Base-by-base conservation (phyloP, 2,797 vertebrate species). In the Anniella stebbinsi region DNA sequence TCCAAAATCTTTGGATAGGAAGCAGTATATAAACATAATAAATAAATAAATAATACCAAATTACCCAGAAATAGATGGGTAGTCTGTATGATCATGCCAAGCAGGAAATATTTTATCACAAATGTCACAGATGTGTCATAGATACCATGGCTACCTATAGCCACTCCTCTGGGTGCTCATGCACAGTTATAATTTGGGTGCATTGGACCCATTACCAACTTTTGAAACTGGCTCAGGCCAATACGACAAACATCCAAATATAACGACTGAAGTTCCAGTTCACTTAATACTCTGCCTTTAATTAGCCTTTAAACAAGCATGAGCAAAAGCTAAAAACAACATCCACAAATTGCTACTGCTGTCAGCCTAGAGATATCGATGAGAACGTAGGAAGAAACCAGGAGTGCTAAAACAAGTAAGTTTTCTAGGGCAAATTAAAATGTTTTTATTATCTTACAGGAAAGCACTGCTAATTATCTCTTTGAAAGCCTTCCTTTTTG, bases 401-500 rank as follows among this genome's bases (percentile, higher is more conserved):
- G 25, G 7, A 51, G 9, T 4, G 23, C 36, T 89, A 70, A n/a
- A 67, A 67, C 0, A 85, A 86, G 2, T 41, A 82, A 57, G 12
- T n/a, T 77, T 84, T 3, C 41, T 80, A 81, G 3, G n/a, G 89
- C 36, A 91, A 86, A 86, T 70, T 88, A 36, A 23, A 84, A 1
- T 38, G 63, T 48, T 66, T 90, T 75, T 82, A 81, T 60, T 76
- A 88, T 87, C 72, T 85, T 82, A 92, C 82, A 81, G 67, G 54
- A 66, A 73, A 93, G 80, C 13, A 70, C 91, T 83, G 66, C 25
- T 76, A 91, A 92, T 83, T 81, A 87, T 30, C 86, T 25, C 33
- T 94, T 69, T 90, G 88, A 63, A 88, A 30, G 92, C 89, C 78
- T 87, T 94, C 28, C 10, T 93, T 92, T 92, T 94, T 85, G 92